These are phyloP conservation scores for Lepeophtheirus salmonis DNA, from an alignment of 1,140 invertebrate species.

Conservation along the genomic window DNA sequence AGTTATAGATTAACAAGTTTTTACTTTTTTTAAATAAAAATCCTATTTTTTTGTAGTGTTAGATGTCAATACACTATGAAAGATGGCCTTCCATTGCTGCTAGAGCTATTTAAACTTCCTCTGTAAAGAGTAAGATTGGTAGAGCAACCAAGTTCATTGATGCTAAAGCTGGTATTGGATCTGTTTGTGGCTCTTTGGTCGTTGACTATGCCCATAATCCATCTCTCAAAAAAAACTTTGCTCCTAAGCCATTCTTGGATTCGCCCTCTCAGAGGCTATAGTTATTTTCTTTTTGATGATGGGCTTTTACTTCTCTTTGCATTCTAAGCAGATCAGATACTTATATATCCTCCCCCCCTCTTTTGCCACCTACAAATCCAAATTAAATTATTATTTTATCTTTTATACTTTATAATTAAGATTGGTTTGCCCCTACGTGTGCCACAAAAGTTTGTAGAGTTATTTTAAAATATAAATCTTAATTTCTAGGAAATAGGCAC, in stretches of 20 bases:
- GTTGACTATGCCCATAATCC: constrained; percentile 97
- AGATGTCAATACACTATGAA: not conserved
- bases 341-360: not conserved
- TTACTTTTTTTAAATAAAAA: no score
- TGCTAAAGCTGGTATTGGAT: constrained; percentile 97
- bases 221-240: constrained; percentile 93
- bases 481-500: not conserved
- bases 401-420: not conserved
- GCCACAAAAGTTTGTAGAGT: not conserved
- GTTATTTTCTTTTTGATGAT: constrained; percentile 99
- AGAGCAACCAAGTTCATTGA: constrained; percentile 99
- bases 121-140: constrained; percentile 85
- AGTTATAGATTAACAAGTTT: no score
- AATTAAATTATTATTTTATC: not conserved
- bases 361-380: not conserved
- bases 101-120: constrained; percentile 60
- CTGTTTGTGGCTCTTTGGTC: constrained; percentile 95
- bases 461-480: not conserved
- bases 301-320: constrained; percentile 98
- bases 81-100: not conserved
- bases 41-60: no score
- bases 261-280: constrained; percentile 99
- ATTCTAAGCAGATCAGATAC: constrained; percentile 61
- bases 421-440: not conserved
- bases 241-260: constrained; percentile 97